phyloP scores from a whole-genome alignment of 2,888 invertebrate species.

The Tridacna gigas region DNA sequence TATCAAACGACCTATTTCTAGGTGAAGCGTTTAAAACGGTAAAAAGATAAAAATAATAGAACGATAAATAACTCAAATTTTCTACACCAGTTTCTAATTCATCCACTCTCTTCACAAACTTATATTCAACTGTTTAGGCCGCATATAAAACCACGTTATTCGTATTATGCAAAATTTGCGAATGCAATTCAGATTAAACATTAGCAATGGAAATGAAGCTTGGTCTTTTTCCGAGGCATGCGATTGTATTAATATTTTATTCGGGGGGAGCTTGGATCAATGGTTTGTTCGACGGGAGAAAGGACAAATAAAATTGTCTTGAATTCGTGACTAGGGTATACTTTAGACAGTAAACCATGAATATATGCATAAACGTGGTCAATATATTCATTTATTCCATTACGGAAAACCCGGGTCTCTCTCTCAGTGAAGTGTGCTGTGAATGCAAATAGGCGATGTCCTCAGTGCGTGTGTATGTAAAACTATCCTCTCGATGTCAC shows the following conservation, averaged over 20 bases:
- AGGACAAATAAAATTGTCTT: constrained; percentile 67
- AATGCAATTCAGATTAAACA: constrained; percentile 67
- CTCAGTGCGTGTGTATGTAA: too few species aligned
- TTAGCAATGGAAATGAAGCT: constrained; percentile 68
- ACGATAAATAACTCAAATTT: neutral
- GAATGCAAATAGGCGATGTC: constrained; percentile 65
- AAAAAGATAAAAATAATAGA: neutral
- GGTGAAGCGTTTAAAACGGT: neutral
- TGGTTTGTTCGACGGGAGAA: constrained; percentile 55
- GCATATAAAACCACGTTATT: constrained; percentile 64
- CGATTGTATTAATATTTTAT: constrained; percentile 70
- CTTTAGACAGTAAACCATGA: constrained; percentile 62
- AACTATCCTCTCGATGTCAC: too few species aligned
- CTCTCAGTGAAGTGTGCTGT: constrained; percentile 55
- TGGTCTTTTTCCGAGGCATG: constrained; percentile 60
- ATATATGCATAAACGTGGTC: constrained; percentile 66
- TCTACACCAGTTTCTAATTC: constrained; percentile 11
- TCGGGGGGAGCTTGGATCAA: constrained; percentile 58
- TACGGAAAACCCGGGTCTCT: constrained; percentile 38
- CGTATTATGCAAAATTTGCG: constrained; percentile 69
- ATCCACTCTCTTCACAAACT: constrained; percentile 39
- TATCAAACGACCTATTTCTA: too few species aligned
- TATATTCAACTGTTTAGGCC: constrained; percentile 62
- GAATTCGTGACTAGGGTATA: constrained; percentile 67
- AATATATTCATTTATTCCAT: constrained; percentile 68